phyloP scores from a whole-genome alignment of 2,113 vertebrate genomes.

The Rhea americana region DNA sequence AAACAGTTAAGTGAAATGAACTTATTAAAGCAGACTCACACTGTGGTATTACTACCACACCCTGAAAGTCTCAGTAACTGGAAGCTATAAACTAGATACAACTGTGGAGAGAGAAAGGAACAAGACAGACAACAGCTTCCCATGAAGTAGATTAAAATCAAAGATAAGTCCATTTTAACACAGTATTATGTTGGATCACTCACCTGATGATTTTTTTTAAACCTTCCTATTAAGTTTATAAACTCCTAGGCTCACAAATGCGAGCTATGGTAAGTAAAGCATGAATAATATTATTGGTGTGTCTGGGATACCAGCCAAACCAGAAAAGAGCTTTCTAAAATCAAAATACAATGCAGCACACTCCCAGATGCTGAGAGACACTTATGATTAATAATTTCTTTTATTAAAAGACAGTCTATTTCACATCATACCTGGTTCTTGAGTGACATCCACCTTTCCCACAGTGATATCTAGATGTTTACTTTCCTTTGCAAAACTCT shows the following conservation, averaged over 20 bases:
- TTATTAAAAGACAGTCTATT: background rate
- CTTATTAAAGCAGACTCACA: background rate
- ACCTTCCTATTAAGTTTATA: background rate
- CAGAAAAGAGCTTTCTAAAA: background rate
- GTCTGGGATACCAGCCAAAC: background rate
- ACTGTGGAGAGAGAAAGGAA: background rate
- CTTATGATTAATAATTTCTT: fast-evolving
- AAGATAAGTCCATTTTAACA: conserved; percentile 14
- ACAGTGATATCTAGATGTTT: conserved; percentile 76
- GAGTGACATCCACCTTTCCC: conserved; percentile 86
- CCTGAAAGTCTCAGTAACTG: background rate
- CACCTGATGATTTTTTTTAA: background rate
- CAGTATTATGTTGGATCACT: conserved; percentile 1
- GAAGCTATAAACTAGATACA: background rate
- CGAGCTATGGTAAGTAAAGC: background rate
- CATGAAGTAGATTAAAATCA: conserved; percentile 10
- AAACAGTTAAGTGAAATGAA: background rate
- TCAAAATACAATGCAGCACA: background rate
- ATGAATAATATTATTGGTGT: background rate
- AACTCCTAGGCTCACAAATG: background rate
- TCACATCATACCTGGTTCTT: conserved; percentile 82
- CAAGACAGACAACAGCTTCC: background rate
- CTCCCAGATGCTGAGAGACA: background rate
- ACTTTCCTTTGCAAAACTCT: conserved; percentile 79
- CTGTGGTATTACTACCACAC: background rate